Evolutionary conservation across 2,113 vertebrate genomes (phyloP), one percentile per base, ranked within the genome.

Genomic region (Stomatorhinus ivindoensis): DNA sequence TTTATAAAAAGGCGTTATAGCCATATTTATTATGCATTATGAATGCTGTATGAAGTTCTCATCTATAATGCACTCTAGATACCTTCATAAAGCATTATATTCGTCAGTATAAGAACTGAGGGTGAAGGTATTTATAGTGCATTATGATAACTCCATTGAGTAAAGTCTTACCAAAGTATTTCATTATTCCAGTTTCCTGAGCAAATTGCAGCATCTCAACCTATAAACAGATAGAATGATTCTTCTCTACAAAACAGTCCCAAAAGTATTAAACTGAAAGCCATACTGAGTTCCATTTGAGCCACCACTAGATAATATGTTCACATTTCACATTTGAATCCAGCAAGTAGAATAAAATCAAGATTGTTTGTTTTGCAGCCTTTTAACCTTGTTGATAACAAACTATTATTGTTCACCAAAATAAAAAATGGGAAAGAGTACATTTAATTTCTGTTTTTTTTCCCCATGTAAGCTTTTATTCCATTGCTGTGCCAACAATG

Each of bases 401-500:
- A 87, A 6, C 85, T 86, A 51, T 51, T 86, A 27, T 53, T 86
- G 85, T 86, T 48, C 50, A 21, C 15, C 48, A 87, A 84, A 84
- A 51, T 10, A 86, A 35, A 11, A 50, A 53, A 55, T 87, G 27
- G 47, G 85, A 27, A 39, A 42, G 27, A 35, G 50, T 47, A 24
- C 44, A 84, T 84, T 84, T 84, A 55, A 31, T 55, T 35, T 55
- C 27, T 87, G 13, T 15, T 87, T 31, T 15, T 53, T 51, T 87
- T 51, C 13, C 50, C 13, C 50, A 35, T 87, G 27, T 42, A 87
- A 87, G 46, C 50, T 39, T 53, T 53, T 24, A 47, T 39, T 53
- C 50, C 31, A 53, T 87, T 87, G 50, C 50, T 17, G 31, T 35
- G 31, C n/a, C 83, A 47, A 53, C 24, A 31, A 47, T 87, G 85